phyloP scores from a whole-genome alignment of 2,888 invertebrate genomes.

The Xylota sylvarum region DNA sequence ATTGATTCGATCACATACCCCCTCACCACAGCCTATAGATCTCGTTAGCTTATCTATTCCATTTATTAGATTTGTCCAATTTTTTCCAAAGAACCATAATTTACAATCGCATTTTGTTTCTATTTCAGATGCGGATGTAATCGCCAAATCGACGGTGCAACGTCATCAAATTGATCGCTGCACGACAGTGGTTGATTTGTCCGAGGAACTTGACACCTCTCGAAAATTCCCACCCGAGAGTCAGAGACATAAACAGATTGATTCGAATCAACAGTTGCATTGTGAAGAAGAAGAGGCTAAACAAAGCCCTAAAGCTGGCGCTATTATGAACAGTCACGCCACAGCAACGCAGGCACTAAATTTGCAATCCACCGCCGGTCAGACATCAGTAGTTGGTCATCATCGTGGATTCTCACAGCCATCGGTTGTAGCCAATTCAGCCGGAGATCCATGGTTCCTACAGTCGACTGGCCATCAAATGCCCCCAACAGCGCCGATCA shows the following conservation, averaged over 20 bases:
- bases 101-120: background rate
- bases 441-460: conserved; percentile 85
- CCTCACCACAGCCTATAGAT: too few relatives aligned
- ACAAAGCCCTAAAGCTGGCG: conserved; percentile 68
- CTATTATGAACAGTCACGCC: conserved; percentile 85
- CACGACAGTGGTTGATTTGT: conserved; percentile 67
- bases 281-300: conserved; percentile 57
- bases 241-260: conserved; percentile 2
- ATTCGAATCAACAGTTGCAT: conserved; percentile 32
- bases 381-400: conserved; percentile 85
- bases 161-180: conserved; percentile 70
- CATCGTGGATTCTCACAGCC: conserved; percentile 85
- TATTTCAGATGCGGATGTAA: conserved; percentile 69
- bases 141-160: conserved; percentile 63
- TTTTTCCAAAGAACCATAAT: too few relatives aligned
- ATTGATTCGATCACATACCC: too few relatives aligned
- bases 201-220: conserved; percentile 4
- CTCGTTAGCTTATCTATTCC: too few relatives aligned
- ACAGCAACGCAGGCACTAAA: conserved; percentile 83
- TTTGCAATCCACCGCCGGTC: conserved; percentile 82
- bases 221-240: conserved; percentile 23
- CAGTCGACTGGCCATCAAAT: conserved; percentile 85
- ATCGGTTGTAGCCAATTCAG: conserved; percentile 82
- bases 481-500: conserved; percentile 85
- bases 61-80: too few relatives aligned